Conservation (phyloP, 37 sponge, comb jelly and placozoan genomes). For the Corticium candelabrum region DNA sequence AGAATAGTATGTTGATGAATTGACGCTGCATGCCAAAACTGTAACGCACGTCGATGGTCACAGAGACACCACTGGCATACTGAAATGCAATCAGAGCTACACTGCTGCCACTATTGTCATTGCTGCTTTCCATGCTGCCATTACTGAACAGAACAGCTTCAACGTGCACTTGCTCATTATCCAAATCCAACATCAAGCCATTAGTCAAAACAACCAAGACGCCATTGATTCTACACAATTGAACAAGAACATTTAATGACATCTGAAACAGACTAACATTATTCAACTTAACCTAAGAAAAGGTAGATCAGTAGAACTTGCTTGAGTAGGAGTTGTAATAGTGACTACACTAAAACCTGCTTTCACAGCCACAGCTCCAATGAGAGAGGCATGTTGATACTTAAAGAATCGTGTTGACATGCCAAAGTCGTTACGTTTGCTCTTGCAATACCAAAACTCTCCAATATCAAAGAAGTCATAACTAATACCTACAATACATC, state of each 20-base stretch:
- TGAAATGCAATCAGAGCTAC: not conserved
- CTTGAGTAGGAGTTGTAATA: not conserved
- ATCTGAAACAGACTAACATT: not conserved
- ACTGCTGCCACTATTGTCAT: not conserved
- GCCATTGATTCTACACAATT: not conserved
- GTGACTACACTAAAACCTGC: not conserved
- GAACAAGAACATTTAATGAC: not conserved
- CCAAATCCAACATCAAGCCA: not conserved
- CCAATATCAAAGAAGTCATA: slow-evolving; percentile 3
- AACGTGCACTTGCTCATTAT: not conserved
- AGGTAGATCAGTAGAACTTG: not conserved
- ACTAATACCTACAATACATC: not conserved
- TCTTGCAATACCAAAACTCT: not conserved
- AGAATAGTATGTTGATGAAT: not conserved
- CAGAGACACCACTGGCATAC: not conserved
- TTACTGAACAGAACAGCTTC: not conserved
- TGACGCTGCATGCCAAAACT: not conserved
- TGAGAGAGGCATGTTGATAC: not conserved
- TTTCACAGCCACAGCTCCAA: not conserved
- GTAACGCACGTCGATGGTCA: slow-evolving; percentile 1
- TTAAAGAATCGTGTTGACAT: not conserved
- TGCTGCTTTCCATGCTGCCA: too few species aligned
- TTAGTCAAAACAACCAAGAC: not conserved
- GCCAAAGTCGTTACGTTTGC: not conserved
- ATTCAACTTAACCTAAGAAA: not conserved